Percentiles rank a stretch among this genome's conserved stretches.
Conservation (phyloP, 2,797 vertebrate genomes). For the Falco concolor region DNA sequence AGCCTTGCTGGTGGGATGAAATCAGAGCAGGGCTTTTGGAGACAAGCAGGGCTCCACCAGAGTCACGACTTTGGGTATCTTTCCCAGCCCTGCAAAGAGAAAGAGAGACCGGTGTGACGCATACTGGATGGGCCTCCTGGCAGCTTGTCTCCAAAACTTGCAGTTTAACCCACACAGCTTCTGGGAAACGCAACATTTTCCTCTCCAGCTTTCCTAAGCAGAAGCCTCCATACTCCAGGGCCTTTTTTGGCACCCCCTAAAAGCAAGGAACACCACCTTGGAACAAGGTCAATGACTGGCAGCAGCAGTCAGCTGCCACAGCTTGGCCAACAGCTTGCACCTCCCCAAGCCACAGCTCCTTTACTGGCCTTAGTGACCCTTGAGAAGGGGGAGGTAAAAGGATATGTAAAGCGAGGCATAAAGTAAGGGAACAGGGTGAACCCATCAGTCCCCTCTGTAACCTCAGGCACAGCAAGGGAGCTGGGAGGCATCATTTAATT, state of each 20-base stretch:
- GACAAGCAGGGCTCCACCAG: neutral
- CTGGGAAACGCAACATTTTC: neutral
- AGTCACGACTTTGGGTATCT: conserved; percentile 3
- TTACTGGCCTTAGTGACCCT: neutral
- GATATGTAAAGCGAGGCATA: neutral
- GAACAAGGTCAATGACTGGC: neutral
- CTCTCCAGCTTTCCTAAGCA: neutral
- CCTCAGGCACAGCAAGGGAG: neutral
- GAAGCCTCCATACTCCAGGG: neutral
- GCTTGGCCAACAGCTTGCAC: neutral
- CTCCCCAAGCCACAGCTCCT: neutral
- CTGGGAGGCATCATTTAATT: neutral
- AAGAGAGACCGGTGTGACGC: neutral
- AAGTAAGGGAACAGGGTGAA: neutral
- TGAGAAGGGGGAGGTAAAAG: neutral
- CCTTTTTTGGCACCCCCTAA: neutral
- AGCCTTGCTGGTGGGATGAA: neutral
- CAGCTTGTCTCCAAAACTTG: neutral
- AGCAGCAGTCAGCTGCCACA: neutral
- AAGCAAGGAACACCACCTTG: neutral
- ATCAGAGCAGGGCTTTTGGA: neutral
- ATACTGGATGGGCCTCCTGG: neutral
- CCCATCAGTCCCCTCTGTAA: neutral
- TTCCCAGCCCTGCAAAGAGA: conserved; percentile 23
- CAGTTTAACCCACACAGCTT: conserved; percentile 7